Base-by-base conservation (phyloP, 2,888 invertebrate species). In the Endotricha flammealis region DNA sequence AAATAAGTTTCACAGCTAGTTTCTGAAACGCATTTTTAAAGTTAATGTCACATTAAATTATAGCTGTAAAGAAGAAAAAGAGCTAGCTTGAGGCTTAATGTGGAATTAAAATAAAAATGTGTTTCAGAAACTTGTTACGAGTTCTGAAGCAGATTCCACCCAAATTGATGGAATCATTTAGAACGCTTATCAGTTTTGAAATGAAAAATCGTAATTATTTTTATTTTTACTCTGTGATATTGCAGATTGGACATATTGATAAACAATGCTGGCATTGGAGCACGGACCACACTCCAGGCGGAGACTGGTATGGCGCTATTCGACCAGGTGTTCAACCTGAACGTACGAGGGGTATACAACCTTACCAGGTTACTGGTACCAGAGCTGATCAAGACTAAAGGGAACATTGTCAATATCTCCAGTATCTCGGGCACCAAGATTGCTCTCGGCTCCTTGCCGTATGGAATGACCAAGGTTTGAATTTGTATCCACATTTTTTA, bases 401-500 rank as follows among this genome's bases (percentile, higher is more conserved):
- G 92, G 6, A 90, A 88, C 42, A 88, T 93, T 46, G 91, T 95
- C 2, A 94, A 94, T 63, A 90, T 94, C 1, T 93, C 93, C 28
- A 92, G 93, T 59, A 89, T 93, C 3, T 87, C 54, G 1, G 69
- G 34, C 0, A 80, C 94, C 4, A 82, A 94, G 58, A 90, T 96
- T 39, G 93, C 95, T 57, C 90, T 95, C 1, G 93, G 93, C 4
- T 92, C 95, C 3, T 70, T 97, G 42, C 93, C 96, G 0, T 98
- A 98, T 65, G 90, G 91, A 50, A 92, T 98, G 86, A 93, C 96
- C 3, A 98, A 98, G 85, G 90, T 50, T 12, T 7, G 17, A 17
- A 5, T 17, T 17, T 4, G 7, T 7, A 5, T 17, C 4, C 4
- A 17, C 17, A 7, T 5, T 5, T 17, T 17, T 17, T 5, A 17